Base-by-base conservation (phyloP, 2,888 invertebrate species). In the Ophion obscuratus region DNA sequence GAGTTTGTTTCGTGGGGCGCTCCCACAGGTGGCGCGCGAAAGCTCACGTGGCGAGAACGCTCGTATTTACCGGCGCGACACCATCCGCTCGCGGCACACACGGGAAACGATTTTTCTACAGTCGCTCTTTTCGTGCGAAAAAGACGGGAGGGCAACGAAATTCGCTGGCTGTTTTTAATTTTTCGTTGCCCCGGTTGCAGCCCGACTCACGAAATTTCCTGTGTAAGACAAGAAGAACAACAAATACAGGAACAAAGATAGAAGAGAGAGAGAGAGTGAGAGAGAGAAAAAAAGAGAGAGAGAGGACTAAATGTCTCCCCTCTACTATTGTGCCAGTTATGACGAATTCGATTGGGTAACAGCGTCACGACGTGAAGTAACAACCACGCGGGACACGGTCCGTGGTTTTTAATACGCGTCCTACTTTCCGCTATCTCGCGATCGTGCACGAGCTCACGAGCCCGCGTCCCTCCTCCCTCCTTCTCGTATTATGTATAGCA, bases 401-500 rank as follows among this genome's bases (percentile, higher is more conserved):
- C 92, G 94, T 93, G 93, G 93, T 94, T 94, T 94, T 94, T 94
- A 94, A 94, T 93, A 93, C 93, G 93, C 93, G 94, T 93, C 93
- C 94, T 93, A 94, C 94, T 94, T 94, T 94, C 91, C 91, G 92
- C 91, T 91, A 91, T 93, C 91, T 90, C 90, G 87, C 86, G 86
- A 89, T 88, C 84, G 80, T 79, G 84, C 68, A 59, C 71, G 71
- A 71, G 71, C 88, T 80, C 87, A 81, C 88, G 87, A 78, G 71
- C 82, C 83, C 83, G 81, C 64, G 20, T 40, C 20, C 44, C 62
- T 67, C 79, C 75, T 10, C 64, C 1, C 62, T 11, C 61, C 68
- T 53, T 53, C n/a, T 62, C 31, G 47, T 64, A 36, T 62, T 70
- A 76, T 75, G 59, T 64, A 81, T 31, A 61, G 53, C 14, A 17